Conservation (phyloP, 1,140 invertebrate species). For the Geopemphigus sp. region DNA sequence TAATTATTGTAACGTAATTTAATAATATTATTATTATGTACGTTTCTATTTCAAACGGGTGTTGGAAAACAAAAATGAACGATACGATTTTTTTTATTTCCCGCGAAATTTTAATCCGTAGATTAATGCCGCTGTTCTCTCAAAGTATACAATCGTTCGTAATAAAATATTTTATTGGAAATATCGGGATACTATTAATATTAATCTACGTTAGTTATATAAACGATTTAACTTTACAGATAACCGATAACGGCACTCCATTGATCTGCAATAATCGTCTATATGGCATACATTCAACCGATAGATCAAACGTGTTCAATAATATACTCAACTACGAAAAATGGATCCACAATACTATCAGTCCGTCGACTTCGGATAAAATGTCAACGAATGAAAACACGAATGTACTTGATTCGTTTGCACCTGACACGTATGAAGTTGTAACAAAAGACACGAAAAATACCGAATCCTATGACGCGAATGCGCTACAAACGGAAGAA, state of each 20-base stretch:
- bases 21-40: too few relatives aligned
- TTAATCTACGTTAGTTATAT: background rate
- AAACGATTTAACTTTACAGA: background rate
- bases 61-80: too few relatives aligned
- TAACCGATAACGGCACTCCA: slow-evolving; percentile 1
- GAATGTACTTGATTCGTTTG: background rate
- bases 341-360: slow-evolving; percentile 4
- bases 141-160: too few relatives aligned
- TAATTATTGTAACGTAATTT: too few relatives aligned
- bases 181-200: background rate
- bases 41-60: too few relatives aligned
- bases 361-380: background rate
- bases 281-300: slow-evolving; percentile 9
- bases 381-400: background rate
- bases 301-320: background rate
- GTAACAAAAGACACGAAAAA: background rate
- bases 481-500: background rate
- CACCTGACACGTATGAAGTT: background rate
- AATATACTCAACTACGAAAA: slow-evolving; percentile 12
- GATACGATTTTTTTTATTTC: too few relatives aligned
- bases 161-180: background rate
- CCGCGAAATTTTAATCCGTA: too few relatives aligned
- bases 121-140: too few relatives aligned
- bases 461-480: background rate
- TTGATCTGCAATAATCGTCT: slow-evolving; percentile 5